phyloP scores from a whole-genome alignment of 2,113 vertebrate species.

The Corythornis madagascariensis region DNA sequence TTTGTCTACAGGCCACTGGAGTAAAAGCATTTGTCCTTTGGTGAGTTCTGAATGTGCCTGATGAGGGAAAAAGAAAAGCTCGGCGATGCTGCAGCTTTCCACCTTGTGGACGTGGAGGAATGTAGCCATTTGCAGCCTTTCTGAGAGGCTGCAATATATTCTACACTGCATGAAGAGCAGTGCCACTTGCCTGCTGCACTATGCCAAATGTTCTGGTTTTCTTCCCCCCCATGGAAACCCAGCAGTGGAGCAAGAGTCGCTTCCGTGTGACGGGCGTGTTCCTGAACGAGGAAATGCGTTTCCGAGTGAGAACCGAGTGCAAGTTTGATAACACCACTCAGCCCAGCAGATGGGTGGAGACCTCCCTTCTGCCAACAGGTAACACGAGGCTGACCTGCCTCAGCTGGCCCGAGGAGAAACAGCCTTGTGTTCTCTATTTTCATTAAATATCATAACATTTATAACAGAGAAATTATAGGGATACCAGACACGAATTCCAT shows the following conservation, averaged over 20 bases:
- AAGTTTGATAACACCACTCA: background rate
- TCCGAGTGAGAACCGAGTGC: constrained; percentile 55
- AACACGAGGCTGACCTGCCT: background rate
- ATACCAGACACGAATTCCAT: background rate
- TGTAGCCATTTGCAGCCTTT: background rate
- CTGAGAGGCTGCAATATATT: background rate
- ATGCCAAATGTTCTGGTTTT: background rate
- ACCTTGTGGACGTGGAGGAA: no score
- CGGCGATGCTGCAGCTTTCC: background rate
- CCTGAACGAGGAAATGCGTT: background rate
- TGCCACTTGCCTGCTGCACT: accelerated
- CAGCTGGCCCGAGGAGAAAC: background rate
- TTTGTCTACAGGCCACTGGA: background rate
- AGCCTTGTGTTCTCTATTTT: background rate
- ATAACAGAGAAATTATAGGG: background rate
- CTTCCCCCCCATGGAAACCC: background rate
- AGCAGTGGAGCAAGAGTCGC: background rate
- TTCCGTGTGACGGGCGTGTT: background rate
- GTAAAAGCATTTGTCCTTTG: background rate
- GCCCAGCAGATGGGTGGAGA: constrained; percentile 41
- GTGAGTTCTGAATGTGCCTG: background rate
- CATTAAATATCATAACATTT: background rate
- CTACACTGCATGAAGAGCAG: background rate
- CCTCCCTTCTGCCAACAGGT: constrained; percentile 17
- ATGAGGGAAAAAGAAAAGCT: background rate